A percentile compares a stretch with the other conserved stretches of the same genome.
Evolutionary conservation across 2,113 vertebrate species (phyloP).

Genomic region (Mesocricetus auratus): DNA sequence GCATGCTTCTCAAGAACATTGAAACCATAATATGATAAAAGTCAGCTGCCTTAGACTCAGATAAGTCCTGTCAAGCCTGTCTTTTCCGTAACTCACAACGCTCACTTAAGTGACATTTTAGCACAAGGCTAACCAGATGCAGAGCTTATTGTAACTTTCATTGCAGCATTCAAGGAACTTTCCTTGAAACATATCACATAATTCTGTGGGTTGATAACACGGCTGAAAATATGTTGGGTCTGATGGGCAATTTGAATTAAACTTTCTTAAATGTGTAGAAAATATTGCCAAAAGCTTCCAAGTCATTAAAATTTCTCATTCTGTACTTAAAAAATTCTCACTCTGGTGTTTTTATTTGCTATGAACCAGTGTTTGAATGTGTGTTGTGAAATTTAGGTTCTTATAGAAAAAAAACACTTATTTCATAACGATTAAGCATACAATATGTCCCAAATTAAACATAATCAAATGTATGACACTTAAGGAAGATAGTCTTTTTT

Average conservation of each 20-base stretch:
- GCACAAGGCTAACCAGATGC: conserved; percentile 64
- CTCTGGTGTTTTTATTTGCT: neutral
- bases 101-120: conserved; percentile 45
- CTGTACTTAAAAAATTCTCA: neutral
- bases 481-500: conserved; percentile 25
- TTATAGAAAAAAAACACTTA: neutral
- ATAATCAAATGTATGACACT: neutral
- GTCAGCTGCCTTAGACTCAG: neutral
- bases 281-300: conserved; percentile 70
- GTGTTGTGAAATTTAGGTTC: neutral
- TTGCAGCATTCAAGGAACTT: neutral
- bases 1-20: conserved; percentile 70
- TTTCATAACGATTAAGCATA: neutral
- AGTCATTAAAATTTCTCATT: conserved; percentile 63
- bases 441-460: neutral
- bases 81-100: conserved; percentile 73
- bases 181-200: neutral
- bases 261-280: conserved; percentile 72
- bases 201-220: conserved; percentile 43
- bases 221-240: conserved; percentile 35
- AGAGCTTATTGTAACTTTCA: conserved; percentile 32
- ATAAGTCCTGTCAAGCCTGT: neutral
- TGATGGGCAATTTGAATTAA: conserved; percentile 75
- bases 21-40: neutral
- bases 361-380: neutral